phyloP scores from a whole-genome alignment of 2,888 invertebrate species.

The Sabatieria punctata region DNA sequence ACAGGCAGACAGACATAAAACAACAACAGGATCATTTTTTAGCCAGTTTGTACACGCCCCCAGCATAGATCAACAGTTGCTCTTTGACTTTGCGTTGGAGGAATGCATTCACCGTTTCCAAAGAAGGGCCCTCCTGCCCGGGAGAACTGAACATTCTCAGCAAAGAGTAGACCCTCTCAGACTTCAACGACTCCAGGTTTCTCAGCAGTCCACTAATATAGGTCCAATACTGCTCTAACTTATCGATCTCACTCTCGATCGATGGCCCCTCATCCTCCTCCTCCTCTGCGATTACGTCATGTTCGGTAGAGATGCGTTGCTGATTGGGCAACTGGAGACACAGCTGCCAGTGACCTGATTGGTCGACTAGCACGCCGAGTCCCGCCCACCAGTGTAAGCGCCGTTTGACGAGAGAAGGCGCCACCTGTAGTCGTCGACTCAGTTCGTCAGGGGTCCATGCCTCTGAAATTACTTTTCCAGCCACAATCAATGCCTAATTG shows the following conservation, averaged over 20 bases:
- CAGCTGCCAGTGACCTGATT: conserved; percentile 4
- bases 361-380: conserved; percentile 12
- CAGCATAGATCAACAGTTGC: conserved; percentile 18
- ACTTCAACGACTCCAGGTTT: conserved; percentile 6
- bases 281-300: conserved; percentile 12
- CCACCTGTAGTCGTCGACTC: conserved; percentile 11
- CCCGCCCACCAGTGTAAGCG: conserved; percentile 19
- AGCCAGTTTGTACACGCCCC: conserved; percentile 19
- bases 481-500: too few relatives aligned
- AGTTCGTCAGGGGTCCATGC: conserved; percentile 17
- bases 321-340: not conserved
- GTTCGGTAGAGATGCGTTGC: conserved; percentile 6
- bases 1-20: too few relatives aligned
- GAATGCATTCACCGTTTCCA: conserved; percentile 22
- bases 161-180: conserved; percentile 7
- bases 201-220: conserved; percentile 3
- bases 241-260: not conserved
- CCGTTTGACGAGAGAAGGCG: conserved; percentile 12
- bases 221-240: not conserved
- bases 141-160: conserved; percentile 12
- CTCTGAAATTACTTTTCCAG: conserved; percentile 13
- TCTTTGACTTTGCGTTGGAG: conserved; percentile 20
- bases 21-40: too few relatives aligned
- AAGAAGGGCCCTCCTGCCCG: conserved; percentile 15
- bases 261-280: not conserved